A percentile compares a stretch with the other conserved stretches of the same genome.
Conservation (phyloP, 2,113 vertebrate genomes). For the Notothenia coriiceps region DNA sequence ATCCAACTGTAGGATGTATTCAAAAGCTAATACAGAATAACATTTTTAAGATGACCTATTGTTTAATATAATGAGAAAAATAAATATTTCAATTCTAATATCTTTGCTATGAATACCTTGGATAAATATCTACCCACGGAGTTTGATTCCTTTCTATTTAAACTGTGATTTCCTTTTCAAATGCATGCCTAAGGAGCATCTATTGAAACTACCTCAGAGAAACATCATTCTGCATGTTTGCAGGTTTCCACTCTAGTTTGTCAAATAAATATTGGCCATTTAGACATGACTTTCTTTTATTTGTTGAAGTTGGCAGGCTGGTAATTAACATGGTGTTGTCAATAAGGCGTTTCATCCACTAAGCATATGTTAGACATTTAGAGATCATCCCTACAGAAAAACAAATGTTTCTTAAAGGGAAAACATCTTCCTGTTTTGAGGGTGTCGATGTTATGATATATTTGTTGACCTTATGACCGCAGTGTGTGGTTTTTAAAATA, state of each 20-base stretch:
- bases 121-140: too few relatives aligned
- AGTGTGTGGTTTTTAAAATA: not conserved
- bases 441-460: not conserved
- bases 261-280: conserved; percentile 18
- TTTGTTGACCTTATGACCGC: too few relatives aligned
- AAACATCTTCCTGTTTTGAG: not conserved
- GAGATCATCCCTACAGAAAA: not conserved
- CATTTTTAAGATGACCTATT: not conserved
- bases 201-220: not conserved
- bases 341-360: conserved; percentile 11
- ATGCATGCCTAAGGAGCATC: not conserved
- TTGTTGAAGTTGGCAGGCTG: conserved; percentile 7
- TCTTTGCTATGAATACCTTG: not conserved
- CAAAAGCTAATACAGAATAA: not conserved
- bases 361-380: not conserved
- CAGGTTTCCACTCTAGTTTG: conserved; percentile 28
- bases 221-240: not conserved
- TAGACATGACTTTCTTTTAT: conserved; percentile 5
- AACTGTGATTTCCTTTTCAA: not conserved
- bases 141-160: too few relatives aligned
- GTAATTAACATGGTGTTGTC: conserved; percentile 23
- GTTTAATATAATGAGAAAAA: not conserved
- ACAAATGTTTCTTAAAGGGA: not conserved
- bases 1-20: not conserved
- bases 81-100: not conserved